Percentiles rank a stretch among this genome's conserved stretches.
phyloP scores from a whole-genome alignment of 1,140 invertebrate genomes.

The Brachionus rotundiformis region DNA sequence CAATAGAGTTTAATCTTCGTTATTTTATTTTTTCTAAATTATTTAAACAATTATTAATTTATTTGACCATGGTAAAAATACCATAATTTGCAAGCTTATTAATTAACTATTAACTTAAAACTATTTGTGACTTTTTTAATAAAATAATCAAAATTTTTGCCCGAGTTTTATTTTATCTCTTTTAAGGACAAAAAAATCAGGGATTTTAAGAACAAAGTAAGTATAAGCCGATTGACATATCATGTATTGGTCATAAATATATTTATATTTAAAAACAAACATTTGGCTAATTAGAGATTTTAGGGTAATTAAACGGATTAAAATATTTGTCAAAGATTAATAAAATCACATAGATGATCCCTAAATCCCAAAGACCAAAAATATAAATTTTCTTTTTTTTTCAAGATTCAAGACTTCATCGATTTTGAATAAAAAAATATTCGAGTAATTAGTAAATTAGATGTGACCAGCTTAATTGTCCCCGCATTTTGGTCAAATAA shows the following conservation, averaged over 20 bases:
- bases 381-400: constrained; percentile 19
- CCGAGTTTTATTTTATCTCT: neutral
- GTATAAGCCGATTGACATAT: constrained; percentile 21
- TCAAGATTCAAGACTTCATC: constrained; percentile 28
- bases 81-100: no score
- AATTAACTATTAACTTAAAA: no score
- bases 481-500: no score
- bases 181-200: constrained; percentile 11
- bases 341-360: neutral
- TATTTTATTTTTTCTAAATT: no score
- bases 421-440: constrained; percentile 15
- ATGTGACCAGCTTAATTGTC: constrained; percentile 5
- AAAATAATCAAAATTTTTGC: neutral
- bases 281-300: neutral
- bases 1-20: no score
- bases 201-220: constrained; percentile 26
- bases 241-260: neutral
- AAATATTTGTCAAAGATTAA: constrained; percentile 6
- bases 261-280: no score
- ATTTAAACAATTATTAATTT: no score
- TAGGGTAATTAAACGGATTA: constrained; percentile 35
- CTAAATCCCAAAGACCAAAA: neutral
- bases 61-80: no score
- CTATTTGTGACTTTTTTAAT: no score
- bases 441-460: neutral